Evolutionary conservation across 2,888 invertebrate species (phyloP).

Genomic region (Griposia aprilina): DNA sequence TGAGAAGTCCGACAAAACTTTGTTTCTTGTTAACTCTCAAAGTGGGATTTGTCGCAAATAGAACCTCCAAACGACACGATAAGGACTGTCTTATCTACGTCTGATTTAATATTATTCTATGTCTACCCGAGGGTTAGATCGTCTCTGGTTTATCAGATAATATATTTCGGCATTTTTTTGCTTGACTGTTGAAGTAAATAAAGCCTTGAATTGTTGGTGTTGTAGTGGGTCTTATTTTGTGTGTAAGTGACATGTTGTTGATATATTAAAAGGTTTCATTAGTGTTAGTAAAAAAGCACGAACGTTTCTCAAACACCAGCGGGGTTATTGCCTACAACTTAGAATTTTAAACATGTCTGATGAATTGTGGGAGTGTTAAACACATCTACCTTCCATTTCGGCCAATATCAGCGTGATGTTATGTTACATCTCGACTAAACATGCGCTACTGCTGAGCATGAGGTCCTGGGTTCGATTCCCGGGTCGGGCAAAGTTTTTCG

Average conservation of each 20-base stretch:
- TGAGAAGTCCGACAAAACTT: constrained; percentile 56
- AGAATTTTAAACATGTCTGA: background rate
- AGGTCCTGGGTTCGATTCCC: too few relatives aligned
- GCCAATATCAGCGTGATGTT: background rate
- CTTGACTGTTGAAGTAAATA: constrained; percentile 38
- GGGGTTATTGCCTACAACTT: too few relatives aligned
- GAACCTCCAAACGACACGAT: constrained; percentile 63
- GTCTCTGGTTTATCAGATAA: constrained; percentile 64
- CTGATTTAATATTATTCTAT: constrained; percentile 69
- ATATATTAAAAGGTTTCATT: background rate
- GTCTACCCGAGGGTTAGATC: constrained; percentile 46
- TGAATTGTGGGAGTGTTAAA: background rate
- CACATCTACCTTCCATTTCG: background rate
- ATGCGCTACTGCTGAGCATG: too few relatives aligned
- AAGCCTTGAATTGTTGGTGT: constrained; percentile 8
- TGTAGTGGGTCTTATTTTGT: background rate
- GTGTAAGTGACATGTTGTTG: background rate
- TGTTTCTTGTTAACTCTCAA: constrained; percentile 67
- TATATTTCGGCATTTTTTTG: constrained; percentile 54
- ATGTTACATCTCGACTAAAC: too few relatives aligned
- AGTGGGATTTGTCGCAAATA: constrained; percentile 66
- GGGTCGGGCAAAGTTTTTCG: too few relatives aligned
- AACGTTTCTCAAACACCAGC: background rate
- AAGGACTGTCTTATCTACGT: constrained; percentile 62
- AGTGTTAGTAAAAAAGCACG: background rate